Evolutionary conservation across 2,888 invertebrate species (phyloP).

Genomic region (Yponomeuta evonymella): DNA sequence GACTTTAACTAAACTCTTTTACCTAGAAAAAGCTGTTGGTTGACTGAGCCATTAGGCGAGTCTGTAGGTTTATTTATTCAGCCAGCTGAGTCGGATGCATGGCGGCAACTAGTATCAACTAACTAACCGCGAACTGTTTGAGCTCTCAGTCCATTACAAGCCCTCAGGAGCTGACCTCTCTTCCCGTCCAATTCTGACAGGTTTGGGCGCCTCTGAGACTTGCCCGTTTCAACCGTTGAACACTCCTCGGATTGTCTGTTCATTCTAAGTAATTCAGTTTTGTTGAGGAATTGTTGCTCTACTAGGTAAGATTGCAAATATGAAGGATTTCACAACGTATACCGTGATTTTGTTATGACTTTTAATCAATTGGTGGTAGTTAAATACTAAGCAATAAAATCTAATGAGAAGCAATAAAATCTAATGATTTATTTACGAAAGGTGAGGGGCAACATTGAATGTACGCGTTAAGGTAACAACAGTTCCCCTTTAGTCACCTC

Average conservation of each 20-base stretch:
- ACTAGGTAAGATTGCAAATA: too few species aligned
- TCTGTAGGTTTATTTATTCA: constrained; percentile 11
- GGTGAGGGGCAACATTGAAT: background rate
- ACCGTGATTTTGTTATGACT: too few species aligned
- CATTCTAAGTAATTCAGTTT: constrained; percentile 11
- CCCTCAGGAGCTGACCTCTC: constrained; percentile 36
- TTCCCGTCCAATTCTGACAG: constrained; percentile 40
- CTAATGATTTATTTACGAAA: background rate
- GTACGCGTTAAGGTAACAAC: background rate
- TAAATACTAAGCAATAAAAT: background rate
- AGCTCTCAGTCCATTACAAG: constrained; percentile 19
- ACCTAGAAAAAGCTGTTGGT: background rate
- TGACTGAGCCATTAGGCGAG: background rate
- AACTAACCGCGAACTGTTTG: constrained; percentile 16
- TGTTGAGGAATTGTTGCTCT: background rate
- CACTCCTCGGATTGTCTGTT: constrained; percentile 23
- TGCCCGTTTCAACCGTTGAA: constrained; percentile 9
- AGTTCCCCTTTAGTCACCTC: constrained; percentile 22
- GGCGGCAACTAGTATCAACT: constrained; percentile 6
- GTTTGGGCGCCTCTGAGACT: constrained; percentile 33
- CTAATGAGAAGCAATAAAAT: background rate
- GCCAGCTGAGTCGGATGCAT: background rate
- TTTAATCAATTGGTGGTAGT: too few species aligned
- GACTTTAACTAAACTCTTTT: background rate
- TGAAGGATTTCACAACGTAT: too few species aligned